Conservation (phyloP, 2,113 vertebrate genomes). For the Tylochromis polylepis region DNA sequence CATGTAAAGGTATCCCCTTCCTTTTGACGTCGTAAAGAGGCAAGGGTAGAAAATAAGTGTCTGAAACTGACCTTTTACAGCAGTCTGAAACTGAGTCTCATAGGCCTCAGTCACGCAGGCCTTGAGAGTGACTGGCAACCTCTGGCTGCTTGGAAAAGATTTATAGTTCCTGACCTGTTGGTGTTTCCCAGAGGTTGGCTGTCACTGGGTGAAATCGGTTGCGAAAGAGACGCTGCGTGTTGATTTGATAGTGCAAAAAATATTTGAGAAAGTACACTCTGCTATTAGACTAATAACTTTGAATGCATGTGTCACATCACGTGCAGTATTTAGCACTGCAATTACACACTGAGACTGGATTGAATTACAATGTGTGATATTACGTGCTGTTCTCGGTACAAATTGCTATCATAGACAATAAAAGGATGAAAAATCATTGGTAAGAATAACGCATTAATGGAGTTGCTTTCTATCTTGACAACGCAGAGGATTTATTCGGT, state of each 20-base stretch:
- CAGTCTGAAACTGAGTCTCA: neutral
- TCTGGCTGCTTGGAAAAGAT: neutral
- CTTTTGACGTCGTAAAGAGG: fast-evolving
- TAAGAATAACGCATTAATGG: conserved; percentile 21
- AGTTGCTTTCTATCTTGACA: conserved; percentile 27
- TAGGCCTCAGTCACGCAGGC: neutral
- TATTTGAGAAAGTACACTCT: neutral
- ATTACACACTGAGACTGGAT: neutral
- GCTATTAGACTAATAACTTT: neutral
- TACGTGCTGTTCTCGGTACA: neutral
- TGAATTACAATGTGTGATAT: neutral
- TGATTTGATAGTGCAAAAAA: neutral
- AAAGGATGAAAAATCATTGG: neutral
- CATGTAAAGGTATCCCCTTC: neutral
- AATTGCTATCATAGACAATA: conserved; percentile 2
- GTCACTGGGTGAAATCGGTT: neutral
- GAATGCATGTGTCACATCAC: neutral
- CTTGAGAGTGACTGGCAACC: neutral
- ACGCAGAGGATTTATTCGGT: conserved; percentile 19
- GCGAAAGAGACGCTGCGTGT: neutral
- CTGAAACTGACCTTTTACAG: neutral
- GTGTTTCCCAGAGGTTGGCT: neutral
- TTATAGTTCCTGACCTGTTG: neutral
- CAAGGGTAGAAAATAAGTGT: neutral
- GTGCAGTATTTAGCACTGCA: neutral